These are phyloP conservation scores for Micrasema minimum DNA, from an alignment of 1,140 invertebrate species.

Conservation along the genomic window DNA sequence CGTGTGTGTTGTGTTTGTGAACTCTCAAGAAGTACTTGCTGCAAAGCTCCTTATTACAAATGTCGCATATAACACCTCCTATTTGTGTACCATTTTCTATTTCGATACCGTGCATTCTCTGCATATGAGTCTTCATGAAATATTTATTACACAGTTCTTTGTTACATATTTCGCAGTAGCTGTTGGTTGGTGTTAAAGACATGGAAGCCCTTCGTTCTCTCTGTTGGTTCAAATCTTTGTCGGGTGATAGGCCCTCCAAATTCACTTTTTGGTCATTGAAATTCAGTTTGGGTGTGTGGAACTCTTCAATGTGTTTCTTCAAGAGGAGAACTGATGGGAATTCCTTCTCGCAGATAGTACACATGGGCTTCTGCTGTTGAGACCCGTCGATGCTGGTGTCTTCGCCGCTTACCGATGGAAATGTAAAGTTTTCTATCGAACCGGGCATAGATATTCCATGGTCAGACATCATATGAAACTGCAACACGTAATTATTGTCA, in stretches of 20 bases:
- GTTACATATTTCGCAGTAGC: constrained; percentile 99
- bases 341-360: constrained; percentile 53
- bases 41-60: constrained; percentile 97
- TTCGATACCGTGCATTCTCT: constrained; percentile 98
- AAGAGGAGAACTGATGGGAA: constrained; percentile 56
- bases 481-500: constrained; percentile 69
- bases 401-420: constrained; percentile 42
- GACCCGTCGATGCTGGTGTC: constrained; percentile 45
- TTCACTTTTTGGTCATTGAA: constrained; percentile 40
- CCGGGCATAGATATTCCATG: constrained; percentile 60
- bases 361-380: constrained; percentile 50
- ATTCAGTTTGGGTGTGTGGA: constrained; percentile 44
- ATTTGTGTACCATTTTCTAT: constrained; percentile 91
- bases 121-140: constrained; percentile 99
- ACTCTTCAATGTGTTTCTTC: constrained; percentile 56
- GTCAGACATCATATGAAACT: constrained; percentile 72
- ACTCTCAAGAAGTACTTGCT: constrained; percentile 97
- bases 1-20: constrained; percentile 98
- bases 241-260: constrained; percentile 38
- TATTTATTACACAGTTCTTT: constrained; percentile 99
- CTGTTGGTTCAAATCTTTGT: constrained; percentile 45
- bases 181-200: constrained; percentile 75
- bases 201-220: constrained; percentile 51
- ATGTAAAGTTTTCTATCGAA: constrained; percentile 46
- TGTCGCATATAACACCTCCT: constrained; percentile 93